These are phyloP conservation scores for Arrhopalites spinosus DNA, from an alignment of 2,888 invertebrate genomes.

Conservation along the genomic window DNA sequence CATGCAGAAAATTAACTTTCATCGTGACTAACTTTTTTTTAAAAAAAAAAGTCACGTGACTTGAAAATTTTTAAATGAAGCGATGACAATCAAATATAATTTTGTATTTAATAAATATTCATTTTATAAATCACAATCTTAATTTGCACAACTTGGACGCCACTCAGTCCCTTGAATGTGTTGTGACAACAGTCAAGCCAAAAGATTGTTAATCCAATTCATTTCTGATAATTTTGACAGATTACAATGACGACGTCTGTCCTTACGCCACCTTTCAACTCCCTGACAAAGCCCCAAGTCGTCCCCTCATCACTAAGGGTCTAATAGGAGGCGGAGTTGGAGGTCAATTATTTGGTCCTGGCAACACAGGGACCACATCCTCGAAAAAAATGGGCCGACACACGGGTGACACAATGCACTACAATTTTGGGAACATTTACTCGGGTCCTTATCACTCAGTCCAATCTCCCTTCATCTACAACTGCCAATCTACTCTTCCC, in stretches of 20 bases:
- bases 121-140: too few relatives aligned
- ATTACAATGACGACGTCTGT: conserved; percentile 91
- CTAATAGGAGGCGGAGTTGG: conserved; percentile 13
- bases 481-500: conserved; percentile 51
- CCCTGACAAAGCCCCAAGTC: conserved; percentile 68
- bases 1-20: too few relatives aligned
- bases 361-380: conserved; percentile 24
- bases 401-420: conserved; percentile 80
- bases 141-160: too few relatives aligned
- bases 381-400: conserved; percentile 46
- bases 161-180: too few relatives aligned
- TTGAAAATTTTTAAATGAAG: too few relatives aligned
- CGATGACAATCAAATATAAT: too few relatives aligned
- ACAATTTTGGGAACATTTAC: conserved; percentile 80
- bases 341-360: conserved; percentile 6
- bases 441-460: conserved; percentile 86
- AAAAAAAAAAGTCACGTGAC: too few relatives aligned
- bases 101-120: too few relatives aligned
- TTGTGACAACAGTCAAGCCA: too few relatives aligned
- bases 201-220: background rate
- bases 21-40: too few relatives aligned
- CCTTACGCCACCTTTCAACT: conserved; percentile 91
- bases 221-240: conserved; percentile 59
- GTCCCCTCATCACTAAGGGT: conserved; percentile 51
- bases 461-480: conserved; percentile 59